These are phyloP conservation scores for Speoplatyrhinus poulsoni DNA, from an alignment of 2,113 vertebrate species.

Conservation along the genomic window DNA sequence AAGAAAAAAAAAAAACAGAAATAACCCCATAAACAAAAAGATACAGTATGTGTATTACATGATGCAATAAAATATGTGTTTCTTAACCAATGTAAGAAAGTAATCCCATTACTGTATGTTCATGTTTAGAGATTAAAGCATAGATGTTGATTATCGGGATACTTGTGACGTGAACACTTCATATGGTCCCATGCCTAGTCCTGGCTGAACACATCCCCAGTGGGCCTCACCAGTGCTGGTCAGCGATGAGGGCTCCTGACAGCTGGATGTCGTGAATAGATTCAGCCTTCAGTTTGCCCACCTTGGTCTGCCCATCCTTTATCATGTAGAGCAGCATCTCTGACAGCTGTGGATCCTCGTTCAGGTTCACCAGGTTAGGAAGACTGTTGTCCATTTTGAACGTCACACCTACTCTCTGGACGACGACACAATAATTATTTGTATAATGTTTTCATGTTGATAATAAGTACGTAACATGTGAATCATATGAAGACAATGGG, in stretches of 20 bases:
- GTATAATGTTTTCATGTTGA: neutral
- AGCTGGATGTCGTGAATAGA: slow-evolving; percentile 89
- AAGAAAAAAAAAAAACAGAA: too few species aligned
- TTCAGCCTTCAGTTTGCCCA: slow-evolving; percentile 81
- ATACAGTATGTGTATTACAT: too few species aligned
- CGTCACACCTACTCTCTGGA: slow-evolving; percentile 88
- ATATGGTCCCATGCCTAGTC: neutral
- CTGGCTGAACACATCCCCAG: neutral
- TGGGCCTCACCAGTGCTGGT: slow-evolving; percentile 87
- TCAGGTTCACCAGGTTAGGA: slow-evolving; percentile 95
- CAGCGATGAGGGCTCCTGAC: slow-evolving; percentile 88
- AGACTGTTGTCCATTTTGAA: slow-evolving; percentile 91
- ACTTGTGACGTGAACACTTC: too few species aligned
- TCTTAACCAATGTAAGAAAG: too few species aligned
- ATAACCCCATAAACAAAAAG: too few species aligned
- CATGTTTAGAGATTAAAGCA: too few species aligned
- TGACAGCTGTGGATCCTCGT: slow-evolving; percentile 95
- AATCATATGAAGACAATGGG: neutral
- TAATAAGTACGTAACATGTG: neutral
- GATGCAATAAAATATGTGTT: too few species aligned
- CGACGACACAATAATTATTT: slow-evolving; percentile 1
- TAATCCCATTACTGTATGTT: too few species aligned
- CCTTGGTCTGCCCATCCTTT: slow-evolving; percentile 89
- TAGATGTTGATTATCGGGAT: too few species aligned
- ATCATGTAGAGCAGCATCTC: slow-evolving; percentile 97